phyloP scores from a whole-genome alignment of 1,140 invertebrate genomes.

The Centruroides sculpturatus region DNA sequence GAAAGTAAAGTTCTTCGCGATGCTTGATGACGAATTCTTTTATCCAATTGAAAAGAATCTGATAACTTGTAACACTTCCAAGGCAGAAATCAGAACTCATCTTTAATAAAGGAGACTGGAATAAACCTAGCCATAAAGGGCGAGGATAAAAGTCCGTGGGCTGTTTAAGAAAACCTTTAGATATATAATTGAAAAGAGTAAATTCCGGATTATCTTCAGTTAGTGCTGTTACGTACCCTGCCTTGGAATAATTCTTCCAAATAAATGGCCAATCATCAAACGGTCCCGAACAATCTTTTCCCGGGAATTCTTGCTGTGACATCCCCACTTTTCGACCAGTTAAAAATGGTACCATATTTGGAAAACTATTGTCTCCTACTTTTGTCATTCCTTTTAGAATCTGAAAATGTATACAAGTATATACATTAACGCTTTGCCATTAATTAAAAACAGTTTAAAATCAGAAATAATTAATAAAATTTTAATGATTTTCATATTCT shows the following conservation, averaged over 20 bases:
- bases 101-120: constrained; percentile 5
- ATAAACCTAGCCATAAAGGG: constrained; percentile 21
- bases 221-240: constrained; percentile 34
- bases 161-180: constrained; percentile 29
- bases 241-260: constrained; percentile 34
- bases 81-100: constrained; percentile 19
- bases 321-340: constrained; percentile 18
- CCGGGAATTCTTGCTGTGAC: background rate
- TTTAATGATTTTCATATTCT: no score
- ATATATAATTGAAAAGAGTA: constrained; percentile 34
- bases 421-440: no score
- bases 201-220: constrained; percentile 35
- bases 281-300: background rate
- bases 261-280: constrained; percentile 30
- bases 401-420: no score
- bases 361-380: constrained; percentile 33
- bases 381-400: constrained; percentile 39
- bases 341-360: constrained; percentile 30
- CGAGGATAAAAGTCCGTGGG: constrained; percentile 35
- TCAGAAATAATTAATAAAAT: no score
- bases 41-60: constrained; percentile 7
- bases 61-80: constrained; percentile 6
- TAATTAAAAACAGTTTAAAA: no score
- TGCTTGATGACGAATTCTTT: constrained; percentile 17
- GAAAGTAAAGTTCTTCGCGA: constrained; percentile 20